Evolutionary conservation across 2,113 vertebrate species (phyloP).

Genomic region (Salvator merianae): DNA sequence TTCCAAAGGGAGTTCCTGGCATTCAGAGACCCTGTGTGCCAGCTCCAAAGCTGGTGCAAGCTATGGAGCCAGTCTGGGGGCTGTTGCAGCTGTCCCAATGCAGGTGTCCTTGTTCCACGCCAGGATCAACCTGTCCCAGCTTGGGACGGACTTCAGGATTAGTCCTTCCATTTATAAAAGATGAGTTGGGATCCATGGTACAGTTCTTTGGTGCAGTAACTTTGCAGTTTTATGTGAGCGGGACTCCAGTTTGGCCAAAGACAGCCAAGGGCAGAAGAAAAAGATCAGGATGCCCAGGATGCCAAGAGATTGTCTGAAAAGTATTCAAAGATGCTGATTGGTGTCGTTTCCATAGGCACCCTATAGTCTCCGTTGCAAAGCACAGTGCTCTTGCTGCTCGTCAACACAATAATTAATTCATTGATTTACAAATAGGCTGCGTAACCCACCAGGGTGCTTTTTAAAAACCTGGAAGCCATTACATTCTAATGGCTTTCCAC

Average conservation of each 20-base stretch:
- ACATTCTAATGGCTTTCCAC: conserved; percentile 29
- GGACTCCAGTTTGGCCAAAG: not conserved
- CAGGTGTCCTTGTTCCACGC: too few species aligned
- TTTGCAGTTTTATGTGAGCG: too few species aligned
- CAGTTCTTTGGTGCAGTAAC: too few species aligned
- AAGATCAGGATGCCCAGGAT: not conserved
- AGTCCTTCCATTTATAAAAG: too few species aligned
- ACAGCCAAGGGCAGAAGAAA: conserved; percentile 29
- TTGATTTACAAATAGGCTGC: conserved; percentile 44
- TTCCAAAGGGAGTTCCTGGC: too few species aligned
- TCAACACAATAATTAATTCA: conserved; percentile 47
- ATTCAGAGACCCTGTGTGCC: too few species aligned
- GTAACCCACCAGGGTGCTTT: not conserved
- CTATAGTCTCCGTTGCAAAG: conserved; percentile 14
- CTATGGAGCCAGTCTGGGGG: too few species aligned
- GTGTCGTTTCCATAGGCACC: conserved; percentile 26
- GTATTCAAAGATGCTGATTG: not conserved
- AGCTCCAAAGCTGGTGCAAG: too few species aligned
- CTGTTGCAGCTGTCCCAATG: too few species aligned
- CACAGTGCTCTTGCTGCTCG: conserved; percentile 18
- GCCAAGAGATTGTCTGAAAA: conserved; percentile 3
- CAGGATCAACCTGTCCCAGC: too few species aligned
- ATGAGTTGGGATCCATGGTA: too few species aligned
- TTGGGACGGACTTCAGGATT: too few species aligned
- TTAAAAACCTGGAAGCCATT: conserved; percentile 30